phyloP scores from a whole-genome alignment of 2,888 invertebrate genomes.

The Dasypogon diadema region DNA sequence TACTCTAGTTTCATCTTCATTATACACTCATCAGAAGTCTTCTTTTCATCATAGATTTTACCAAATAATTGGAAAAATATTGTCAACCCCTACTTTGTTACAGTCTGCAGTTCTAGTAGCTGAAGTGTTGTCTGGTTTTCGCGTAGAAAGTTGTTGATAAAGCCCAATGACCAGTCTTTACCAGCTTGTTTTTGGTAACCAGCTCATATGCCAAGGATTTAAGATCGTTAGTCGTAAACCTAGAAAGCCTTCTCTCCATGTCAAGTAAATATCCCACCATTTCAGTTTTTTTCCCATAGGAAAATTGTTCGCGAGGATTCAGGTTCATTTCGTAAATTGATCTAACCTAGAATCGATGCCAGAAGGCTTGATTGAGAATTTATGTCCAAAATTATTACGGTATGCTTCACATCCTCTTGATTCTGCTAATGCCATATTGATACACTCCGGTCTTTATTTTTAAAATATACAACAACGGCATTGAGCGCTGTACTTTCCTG shows the following conservation, averaged over 20 bases:
- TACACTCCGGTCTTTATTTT: no score
- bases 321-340: no score
- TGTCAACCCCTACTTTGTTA: slow-evolving; percentile 8
- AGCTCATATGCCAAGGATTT: slow-evolving; percentile 17
- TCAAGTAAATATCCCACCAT: background rate
- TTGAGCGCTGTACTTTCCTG: no score
- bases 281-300: background rate
- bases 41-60: slow-evolving; percentile 21
- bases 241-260: background rate
- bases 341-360: no score
- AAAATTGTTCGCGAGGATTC: no score
- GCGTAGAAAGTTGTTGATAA: slow-evolving; percentile 10
- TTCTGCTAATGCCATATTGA: no score
- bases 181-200: slow-evolving; percentile 20
- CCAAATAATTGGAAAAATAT: slow-evolving; percentile 30
- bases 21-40: slow-evolving; percentile 19
- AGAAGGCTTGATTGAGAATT: no score
- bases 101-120: slow-evolving; percentile 2
- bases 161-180: slow-evolving; percentile 19
- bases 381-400: no score
- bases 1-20: slow-evolving; percentile 49
- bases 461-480: no score
- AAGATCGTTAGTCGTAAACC: slow-evolving; percentile 26
- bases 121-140: slow-evolving; percentile 33
- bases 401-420: no score